Evolutionary conservation across 2,888 invertebrate genomes (phyloP).

Genomic region (Nymphalis polychloros): DNA sequence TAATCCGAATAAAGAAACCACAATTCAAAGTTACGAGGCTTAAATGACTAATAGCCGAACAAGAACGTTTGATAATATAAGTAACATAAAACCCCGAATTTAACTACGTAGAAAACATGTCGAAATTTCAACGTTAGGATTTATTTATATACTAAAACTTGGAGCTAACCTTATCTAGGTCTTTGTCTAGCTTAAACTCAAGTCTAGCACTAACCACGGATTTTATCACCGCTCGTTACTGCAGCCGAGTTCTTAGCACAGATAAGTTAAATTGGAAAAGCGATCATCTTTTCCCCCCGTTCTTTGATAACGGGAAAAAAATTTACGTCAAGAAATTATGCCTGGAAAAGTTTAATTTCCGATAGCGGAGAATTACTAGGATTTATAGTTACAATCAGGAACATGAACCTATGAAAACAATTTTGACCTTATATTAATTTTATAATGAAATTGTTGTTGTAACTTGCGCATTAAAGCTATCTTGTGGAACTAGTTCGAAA

Average conservation of each 20-base stretch:
- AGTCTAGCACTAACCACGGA: slow-evolving; percentile 20
- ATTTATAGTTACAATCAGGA: neutral
- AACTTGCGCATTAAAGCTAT: too few relatives aligned
- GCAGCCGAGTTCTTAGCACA: slow-evolving; percentile 42
- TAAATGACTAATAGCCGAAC: too few relatives aligned
- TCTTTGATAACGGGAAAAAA: slow-evolving; percentile 13
- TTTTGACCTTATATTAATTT: neutral
- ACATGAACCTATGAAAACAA: neutral
- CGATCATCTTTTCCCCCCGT: slow-evolving; percentile 44
- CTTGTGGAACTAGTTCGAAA: too few relatives aligned
- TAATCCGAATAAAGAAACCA: too few relatives aligned
- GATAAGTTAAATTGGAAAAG: slow-evolving; percentile 56
- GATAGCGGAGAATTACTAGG: slow-evolving; percentile 4
- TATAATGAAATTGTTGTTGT: neutral
- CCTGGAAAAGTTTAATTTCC: slow-evolving; percentile 12
- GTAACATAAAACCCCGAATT: neutral
- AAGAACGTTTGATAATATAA: too few relatives aligned
- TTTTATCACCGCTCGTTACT: slow-evolving; percentile 26
- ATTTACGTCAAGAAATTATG: slow-evolving; percentile 7
- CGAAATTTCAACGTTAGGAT: slow-evolving; percentile 2
- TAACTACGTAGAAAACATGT: neutral
- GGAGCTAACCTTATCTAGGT: slow-evolving; percentile 10
- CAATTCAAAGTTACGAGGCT: too few relatives aligned
- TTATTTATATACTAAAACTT: slow-evolving; percentile 13
- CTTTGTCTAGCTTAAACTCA: slow-evolving; percentile 21